A percentile compares a stretch with the other conserved stretches of the same genome.
Conservation (phyloP, 2,113 vertebrate species). For the Strix uralensis region DNA sequence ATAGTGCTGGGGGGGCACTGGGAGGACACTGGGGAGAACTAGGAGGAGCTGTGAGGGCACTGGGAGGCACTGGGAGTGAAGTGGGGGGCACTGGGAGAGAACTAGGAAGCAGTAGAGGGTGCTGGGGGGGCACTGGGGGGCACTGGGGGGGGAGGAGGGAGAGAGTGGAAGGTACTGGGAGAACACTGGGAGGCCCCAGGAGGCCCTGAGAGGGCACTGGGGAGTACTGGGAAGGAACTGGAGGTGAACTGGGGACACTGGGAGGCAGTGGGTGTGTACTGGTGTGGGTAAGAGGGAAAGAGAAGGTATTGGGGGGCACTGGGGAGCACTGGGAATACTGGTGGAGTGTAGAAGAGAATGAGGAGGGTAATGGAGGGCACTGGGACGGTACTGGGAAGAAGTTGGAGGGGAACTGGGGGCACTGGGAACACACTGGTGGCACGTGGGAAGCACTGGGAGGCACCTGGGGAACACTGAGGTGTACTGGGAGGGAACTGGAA, state of each 20-base stretch:
- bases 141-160: too few species aligned
- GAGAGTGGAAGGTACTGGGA: background rate
- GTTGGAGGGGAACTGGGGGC: background rate
- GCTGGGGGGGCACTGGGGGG: background rate
- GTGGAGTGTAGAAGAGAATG: background rate
- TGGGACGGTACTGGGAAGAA: background rate
- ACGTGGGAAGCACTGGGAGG: background rate
- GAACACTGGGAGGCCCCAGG: background rate
- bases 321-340: background rate
- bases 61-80: background rate
- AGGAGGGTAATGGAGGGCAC: background rate
- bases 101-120: too few species aligned
- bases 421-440: background rate
- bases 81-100: background rate
- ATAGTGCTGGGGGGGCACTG: too few species aligned
- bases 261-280: background rate
- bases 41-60: too few species aligned
- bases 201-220: background rate
- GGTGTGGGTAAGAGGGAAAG: background rate
- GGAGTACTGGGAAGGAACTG: background rate
- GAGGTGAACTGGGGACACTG: background rate
- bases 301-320: background rate
- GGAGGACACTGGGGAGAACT: background rate
- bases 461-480: too few species aligned
- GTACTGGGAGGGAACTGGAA: background rate